phyloP scores from a whole-genome alignment of 2,888 invertebrate genomes.

The Phania funesta region DNA sequence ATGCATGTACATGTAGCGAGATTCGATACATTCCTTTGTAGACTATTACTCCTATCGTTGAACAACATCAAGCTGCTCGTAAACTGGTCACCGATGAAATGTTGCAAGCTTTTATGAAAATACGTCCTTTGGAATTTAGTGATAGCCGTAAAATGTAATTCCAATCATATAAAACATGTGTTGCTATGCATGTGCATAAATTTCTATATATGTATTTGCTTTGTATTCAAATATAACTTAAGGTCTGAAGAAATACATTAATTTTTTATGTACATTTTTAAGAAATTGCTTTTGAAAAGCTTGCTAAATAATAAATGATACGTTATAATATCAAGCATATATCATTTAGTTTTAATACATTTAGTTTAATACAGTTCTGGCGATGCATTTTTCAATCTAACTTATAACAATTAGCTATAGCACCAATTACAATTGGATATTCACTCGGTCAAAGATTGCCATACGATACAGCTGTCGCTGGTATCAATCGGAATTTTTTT shows the following conservation, averaged over 20 bases:
- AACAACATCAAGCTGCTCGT: conserved; percentile 90
- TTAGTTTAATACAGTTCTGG: no score
- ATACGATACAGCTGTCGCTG: no score
- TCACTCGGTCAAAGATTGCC: no score
- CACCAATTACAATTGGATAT: no score
- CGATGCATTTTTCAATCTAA: no score
- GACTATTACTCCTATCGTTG: conserved; percentile 88
- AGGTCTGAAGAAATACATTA: not conserved
- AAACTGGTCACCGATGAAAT: conserved; percentile 91
- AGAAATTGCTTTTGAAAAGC: no score
- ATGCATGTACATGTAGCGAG: not conserved
- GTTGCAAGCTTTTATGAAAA: conserved; percentile 90
- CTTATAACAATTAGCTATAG: no score
- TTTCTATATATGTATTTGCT: conserved; percentile 3
- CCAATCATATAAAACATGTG: not conserved
- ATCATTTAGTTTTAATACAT: no score
- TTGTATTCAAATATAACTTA: conserved; percentile 26
- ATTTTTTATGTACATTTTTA: not conserved
- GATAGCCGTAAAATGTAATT: conserved; percentile 47
- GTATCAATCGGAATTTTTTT: no score
- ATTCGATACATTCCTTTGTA: conserved; percentile 54
- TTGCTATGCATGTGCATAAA: not conserved
- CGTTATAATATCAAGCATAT: no score
- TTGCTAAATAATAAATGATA: no score
- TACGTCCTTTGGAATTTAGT: conserved; percentile 86